Evolutionary conservation across 2,113 vertebrate species (phyloP).

Genomic region (Oplegnathus fasciatus): DNA sequence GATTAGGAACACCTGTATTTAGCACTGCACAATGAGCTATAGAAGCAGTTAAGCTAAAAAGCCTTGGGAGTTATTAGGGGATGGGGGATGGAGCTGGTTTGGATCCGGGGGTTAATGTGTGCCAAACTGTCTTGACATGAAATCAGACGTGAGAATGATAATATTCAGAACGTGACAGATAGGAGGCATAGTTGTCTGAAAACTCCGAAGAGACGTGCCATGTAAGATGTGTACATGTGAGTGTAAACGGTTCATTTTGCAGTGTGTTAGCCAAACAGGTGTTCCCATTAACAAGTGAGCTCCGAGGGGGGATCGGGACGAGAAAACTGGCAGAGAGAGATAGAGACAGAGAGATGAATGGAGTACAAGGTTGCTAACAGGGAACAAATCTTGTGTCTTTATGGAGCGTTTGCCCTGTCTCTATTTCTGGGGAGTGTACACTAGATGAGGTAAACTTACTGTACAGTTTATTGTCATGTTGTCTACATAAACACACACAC

Average conservation of each 20-base stretch:
- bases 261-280: constrained; percentile 77
- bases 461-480: constrained; percentile 27
- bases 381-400: constrained; percentile 38
- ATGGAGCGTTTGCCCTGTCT: constrained; percentile 42
- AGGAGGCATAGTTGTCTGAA: constrained; percentile 57
- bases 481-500: constrained; percentile 36
- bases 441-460: constrained; percentile 7
- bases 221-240: constrained; percentile 52
- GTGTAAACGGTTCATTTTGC: constrained; percentile 74
- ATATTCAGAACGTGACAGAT: constrained; percentile 53
- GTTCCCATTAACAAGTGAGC: constrained; percentile 77
- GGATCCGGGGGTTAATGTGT: constrained; percentile 47
- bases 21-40: constrained; percentile 80
- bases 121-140: constrained; percentile 28
- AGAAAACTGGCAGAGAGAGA: constrained; percentile 49
- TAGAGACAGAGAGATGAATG: constrained; percentile 56
- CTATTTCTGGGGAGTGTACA: constrained; percentile 20
- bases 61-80: constrained; percentile 71
- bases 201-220: constrained; percentile 59
- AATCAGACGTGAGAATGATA: constrained; percentile 61
- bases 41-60: constrained; percentile 77
- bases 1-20: constrained; percentile 85
- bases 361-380: constrained; percentile 52
- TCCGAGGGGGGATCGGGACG: constrained; percentile 57
- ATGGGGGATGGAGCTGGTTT: constrained; percentile 49